A percentile compares a stretch with the other conserved stretches of the same genome.
Conservation (phyloP, 2,888 invertebrate genomes). For the Nomada ferruginata region DNA sequence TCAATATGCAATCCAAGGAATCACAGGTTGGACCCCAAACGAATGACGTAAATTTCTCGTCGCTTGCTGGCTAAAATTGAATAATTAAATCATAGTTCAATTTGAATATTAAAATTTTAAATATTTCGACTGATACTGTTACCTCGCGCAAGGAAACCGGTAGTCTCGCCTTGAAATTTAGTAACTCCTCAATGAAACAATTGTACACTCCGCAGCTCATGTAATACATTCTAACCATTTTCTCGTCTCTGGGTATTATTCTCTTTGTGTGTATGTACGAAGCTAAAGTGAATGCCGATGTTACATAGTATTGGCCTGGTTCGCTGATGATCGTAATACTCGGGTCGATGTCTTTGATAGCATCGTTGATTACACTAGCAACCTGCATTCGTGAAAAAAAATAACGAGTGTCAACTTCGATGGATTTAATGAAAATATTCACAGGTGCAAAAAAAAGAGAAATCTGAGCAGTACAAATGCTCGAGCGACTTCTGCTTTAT, state of each 20-base stretch:
- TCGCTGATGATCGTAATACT: slow-evolving; percentile 85
- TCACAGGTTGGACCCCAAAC: slow-evolving; percentile 89
- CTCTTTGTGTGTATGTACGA: slow-evolving; percentile 86
- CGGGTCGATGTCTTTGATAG: slow-evolving; percentile 84
- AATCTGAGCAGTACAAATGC: too few species aligned
- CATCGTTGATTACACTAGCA: slow-evolving; percentile 85
- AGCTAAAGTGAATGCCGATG: slow-evolving; percentile 86
- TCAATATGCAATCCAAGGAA: slow-evolving; percentile 86
- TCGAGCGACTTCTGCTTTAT: too few species aligned
- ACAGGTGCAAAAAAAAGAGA: too few species aligned
- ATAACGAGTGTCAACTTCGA: neutral
- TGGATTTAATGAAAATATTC: too few species aligned
- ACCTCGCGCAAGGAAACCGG: slow-evolving; percentile 71
- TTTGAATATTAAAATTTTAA: too few species aligned
- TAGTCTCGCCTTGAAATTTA: slow-evolving; percentile 66
- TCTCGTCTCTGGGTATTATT: slow-evolving; percentile 74
- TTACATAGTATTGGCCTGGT: slow-evolving; percentile 88
- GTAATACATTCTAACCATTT: slow-evolving; percentile 85
- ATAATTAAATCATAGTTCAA: neutral
- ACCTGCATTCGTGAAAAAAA: slow-evolving; percentile 62
- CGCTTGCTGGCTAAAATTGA: slow-evolving; percentile 55
- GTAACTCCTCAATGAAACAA: slow-evolving; percentile 86
- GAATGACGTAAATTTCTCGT: slow-evolving; percentile 73
- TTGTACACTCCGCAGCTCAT: slow-evolving; percentile 88
- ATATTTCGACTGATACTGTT: neutral